A percentile compares a stretch with the other conserved stretches of the same genome.
These are phyloP conservation scores for Philereme vetulata DNA, from an alignment of 2,888 invertebrate species.

Conservation along the genomic window DNA sequence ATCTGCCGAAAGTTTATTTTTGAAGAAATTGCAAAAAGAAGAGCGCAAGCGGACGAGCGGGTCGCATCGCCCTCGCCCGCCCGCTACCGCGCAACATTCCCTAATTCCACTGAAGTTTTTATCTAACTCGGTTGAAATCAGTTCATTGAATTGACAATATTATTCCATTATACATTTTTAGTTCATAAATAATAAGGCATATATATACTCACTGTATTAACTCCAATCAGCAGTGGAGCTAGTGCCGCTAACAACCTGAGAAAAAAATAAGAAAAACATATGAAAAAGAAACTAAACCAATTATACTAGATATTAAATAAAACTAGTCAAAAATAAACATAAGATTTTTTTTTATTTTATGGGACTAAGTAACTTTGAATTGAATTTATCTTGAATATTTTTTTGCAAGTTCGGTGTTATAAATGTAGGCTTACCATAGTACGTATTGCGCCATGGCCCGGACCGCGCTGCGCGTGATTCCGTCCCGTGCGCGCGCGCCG, in stretches of 20 bases:
- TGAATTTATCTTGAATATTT: neutral
- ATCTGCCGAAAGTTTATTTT: slow-evolving; percentile 7
- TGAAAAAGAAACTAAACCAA: neutral
- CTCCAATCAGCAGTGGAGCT: slow-evolving; percentile 64
- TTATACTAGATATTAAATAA: neutral
- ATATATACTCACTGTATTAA: slow-evolving; percentile 65
- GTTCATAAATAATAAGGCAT: slow-evolving; percentile 27
- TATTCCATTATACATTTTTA: slow-evolving; percentile 5
- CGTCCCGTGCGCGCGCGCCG: slow-evolving; percentile 82
- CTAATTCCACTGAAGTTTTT: slow-evolving; percentile 56
- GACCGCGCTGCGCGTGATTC: slow-evolving; percentile 74
- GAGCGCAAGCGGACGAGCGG: slow-evolving; percentile 65
- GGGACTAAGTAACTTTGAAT: too few species aligned
- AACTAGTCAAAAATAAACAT: neutral
- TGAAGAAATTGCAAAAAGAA: slow-evolving; percentile 74
- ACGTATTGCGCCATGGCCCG: slow-evolving; percentile 80
- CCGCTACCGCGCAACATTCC: slow-evolving; percentile 51
- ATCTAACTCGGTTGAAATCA: slow-evolving; percentile 43
- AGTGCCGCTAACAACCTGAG: slow-evolving; percentile 74
- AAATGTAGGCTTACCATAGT: slow-evolving; percentile 67
- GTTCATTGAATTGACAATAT: slow-evolving; percentile 28
- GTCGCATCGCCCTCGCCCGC: slow-evolving; percentile 51
- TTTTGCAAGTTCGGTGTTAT: slow-evolving; percentile 15
- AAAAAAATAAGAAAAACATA: slow-evolving; percentile 39
- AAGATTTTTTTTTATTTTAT: too few species aligned